phyloP scores from a whole-genome alignment of 1,140 invertebrate genomes.

The Drosophila orosa region DNA sequence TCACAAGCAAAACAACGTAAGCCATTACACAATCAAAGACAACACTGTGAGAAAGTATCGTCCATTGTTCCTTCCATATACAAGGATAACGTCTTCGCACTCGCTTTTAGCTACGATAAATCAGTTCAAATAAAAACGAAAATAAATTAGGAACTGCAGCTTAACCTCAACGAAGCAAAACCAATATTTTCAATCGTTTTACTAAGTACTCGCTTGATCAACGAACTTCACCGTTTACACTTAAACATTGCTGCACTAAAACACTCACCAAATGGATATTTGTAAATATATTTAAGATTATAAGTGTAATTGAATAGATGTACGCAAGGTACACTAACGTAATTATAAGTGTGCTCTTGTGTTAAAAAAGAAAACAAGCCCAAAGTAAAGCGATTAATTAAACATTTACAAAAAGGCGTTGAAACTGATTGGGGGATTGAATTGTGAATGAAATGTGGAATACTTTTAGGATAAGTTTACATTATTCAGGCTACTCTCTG shows the following conservation, averaged over 20 bases:
- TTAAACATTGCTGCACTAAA: constrained; percentile 17
- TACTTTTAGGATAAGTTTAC: constrained; percentile 8
- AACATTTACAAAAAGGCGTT: background rate
- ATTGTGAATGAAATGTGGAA: constrained; percentile 2
- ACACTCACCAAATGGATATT: constrained; percentile 56
- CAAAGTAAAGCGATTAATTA: constrained; percentile 51
- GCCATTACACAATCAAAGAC: constrained; percentile 51
- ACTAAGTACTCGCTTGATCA: constrained; percentile 37
- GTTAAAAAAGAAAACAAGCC: constrained; percentile 45
- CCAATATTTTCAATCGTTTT: constrained; percentile 31
- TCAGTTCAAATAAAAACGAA: constrained; percentile 24
- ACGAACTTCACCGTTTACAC: constrained; percentile 23
- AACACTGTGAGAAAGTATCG: constrained; percentile 69
- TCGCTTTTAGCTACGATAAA: constrained; percentile 61
- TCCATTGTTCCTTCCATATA: constrained; percentile 80
- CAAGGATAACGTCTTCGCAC: constrained; percentile 58
- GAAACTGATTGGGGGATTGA: background rate
- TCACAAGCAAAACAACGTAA: constrained; percentile 31
- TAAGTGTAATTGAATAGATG: constrained; percentile 62
- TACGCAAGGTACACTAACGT: constrained; percentile 39
- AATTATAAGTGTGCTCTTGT: constrained; percentile 63
- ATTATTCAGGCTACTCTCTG: background rate
- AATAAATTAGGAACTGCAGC: constrained; percentile 31
- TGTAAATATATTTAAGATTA: constrained; percentile 70
- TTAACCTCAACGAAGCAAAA: constrained; percentile 34